phyloP scores from a whole-genome alignment of 2,113 vertebrate species.

The Dicrurus megarhynchus region DNA sequence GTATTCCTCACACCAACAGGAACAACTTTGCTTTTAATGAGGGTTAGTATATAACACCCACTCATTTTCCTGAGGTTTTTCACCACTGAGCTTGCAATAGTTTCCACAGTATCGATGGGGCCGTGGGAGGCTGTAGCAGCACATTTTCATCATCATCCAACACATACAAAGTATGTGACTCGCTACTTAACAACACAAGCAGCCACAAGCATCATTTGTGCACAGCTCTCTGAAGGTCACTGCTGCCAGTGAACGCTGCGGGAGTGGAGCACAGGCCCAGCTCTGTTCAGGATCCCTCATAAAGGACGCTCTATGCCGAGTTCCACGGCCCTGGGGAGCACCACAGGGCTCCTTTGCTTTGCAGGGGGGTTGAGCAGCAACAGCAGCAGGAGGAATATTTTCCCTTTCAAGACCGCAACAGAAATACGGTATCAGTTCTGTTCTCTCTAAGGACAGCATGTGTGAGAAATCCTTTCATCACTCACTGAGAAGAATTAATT shows the following conservation, averaged over 20 bases:
- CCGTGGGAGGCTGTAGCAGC: background rate
- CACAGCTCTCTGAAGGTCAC: background rate
- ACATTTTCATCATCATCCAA: background rate
- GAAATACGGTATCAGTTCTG: background rate
- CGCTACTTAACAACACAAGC: background rate
- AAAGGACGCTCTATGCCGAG: background rate
- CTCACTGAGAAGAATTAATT: background rate
- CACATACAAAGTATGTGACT: background rate
- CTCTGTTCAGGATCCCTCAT: slow-evolving; percentile 11
- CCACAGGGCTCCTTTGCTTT: background rate
- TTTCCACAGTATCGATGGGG: background rate
- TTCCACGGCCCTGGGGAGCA: background rate
- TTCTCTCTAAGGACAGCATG: background rate
- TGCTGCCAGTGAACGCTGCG: background rate
- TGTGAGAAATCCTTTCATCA: background rate
- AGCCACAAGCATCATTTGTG: background rate
- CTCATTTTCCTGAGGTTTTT: background rate
- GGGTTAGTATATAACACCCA: background rate
- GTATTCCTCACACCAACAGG: background rate
- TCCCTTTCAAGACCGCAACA: background rate
- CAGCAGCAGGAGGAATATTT: background rate
- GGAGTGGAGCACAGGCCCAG: background rate
- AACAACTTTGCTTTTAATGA: background rate
- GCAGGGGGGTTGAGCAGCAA: background rate
- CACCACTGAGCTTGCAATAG: background rate